Conservation (phyloP, 2,797 vertebrate species). For the Scyliorhinus canicula region DNA sequence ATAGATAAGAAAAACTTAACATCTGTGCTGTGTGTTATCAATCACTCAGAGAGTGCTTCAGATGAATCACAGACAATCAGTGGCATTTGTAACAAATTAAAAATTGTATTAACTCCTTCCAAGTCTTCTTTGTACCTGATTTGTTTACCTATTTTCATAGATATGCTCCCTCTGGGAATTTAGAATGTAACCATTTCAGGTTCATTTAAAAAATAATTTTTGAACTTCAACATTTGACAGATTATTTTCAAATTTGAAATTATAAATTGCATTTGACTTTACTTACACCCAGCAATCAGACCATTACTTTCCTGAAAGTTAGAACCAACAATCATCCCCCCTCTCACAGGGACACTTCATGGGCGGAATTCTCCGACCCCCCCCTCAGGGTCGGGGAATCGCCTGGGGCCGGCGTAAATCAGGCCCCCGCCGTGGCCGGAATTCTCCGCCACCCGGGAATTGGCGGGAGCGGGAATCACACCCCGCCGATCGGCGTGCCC, state of each 20-base stretch:
- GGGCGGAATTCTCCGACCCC: too few species aligned
- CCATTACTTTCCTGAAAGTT: neutral
- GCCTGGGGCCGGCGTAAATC: too few species aligned
- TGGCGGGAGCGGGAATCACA: too few species aligned
- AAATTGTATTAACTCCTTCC: neutral
- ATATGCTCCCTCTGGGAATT: neutral
- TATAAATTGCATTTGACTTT: neutral
- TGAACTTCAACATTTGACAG: neutral
- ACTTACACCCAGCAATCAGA: neutral
- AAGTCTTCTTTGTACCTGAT: neutral
- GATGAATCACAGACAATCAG: neutral
- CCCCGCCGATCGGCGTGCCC: too few species aligned
- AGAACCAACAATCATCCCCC: neutral
- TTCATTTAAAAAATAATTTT: neutral
- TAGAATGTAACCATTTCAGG: neutral
- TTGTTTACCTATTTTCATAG: neutral
- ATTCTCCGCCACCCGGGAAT: too few species aligned
- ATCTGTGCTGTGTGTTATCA: neutral
- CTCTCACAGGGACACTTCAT: neutral
- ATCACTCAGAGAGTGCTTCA: neutral
- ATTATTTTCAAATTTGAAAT: neutral
- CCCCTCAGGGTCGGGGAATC: too few species aligned
- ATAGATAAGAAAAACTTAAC: neutral
- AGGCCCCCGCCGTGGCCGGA: too few species aligned
- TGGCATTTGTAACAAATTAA: neutral